A percentile compares a stretch with the other conserved stretches of the same genome.
These are phyloP conservation scores for Akabosia matsudoensis DNA, from an alignment of 1,140 invertebrate species.

Conservation along the genomic window DNA sequence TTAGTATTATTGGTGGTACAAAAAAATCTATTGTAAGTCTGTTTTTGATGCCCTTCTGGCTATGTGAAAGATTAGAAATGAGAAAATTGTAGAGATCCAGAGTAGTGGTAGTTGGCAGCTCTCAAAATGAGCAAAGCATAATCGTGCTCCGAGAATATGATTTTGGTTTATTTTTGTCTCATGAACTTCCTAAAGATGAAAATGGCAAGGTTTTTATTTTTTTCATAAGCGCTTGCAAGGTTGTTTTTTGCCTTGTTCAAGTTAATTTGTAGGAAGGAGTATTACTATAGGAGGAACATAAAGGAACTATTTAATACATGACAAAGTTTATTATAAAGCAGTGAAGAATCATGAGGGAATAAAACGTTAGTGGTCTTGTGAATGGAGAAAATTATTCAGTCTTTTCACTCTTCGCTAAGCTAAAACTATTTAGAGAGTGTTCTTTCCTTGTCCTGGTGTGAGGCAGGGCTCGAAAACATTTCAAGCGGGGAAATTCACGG, in stretches of 20 bases:
- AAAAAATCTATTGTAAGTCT: neutral
- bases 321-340: too few relatives aligned
- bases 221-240: neutral
- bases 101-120: neutral
- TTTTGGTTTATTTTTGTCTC: neutral
- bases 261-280: neutral
- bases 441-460: too few relatives aligned
- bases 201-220: neutral
- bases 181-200: neutral
- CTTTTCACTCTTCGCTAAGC: conserved; percentile 6
- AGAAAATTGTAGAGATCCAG: too few relatives aligned
- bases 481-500: too few relatives aligned
- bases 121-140: conserved; percentile 1
- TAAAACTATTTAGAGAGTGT: neutral
- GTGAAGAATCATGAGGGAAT: too few relatives aligned
- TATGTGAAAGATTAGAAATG: neutral
- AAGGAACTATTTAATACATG: too few relatives aligned
- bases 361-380: conserved; percentile 11
- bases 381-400: conserved; percentile 16
- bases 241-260: neutral
- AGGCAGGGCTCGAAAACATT: too few relatives aligned
- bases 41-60: neutral
- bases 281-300: neutral
- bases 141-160: conserved; percentile 8
- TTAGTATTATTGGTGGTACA: neutral